Conservation (phyloP, 2,797 vertebrate species). For the Sitta carolinensis region DNA sequence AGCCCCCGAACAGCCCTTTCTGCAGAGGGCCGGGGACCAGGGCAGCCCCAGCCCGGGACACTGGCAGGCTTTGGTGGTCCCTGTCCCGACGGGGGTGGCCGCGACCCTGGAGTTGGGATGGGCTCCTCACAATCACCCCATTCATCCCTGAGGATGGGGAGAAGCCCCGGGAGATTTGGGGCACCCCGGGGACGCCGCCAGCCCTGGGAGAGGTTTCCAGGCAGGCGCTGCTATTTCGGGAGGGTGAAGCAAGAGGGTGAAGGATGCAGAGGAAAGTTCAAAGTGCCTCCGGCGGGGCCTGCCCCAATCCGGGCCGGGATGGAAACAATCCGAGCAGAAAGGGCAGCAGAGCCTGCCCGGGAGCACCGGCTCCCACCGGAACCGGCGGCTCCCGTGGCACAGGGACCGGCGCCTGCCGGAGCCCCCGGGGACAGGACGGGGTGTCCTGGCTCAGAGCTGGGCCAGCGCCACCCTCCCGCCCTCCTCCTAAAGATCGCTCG, state of each 20-base stretch:
- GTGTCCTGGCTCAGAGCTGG: neutral
- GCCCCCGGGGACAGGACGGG: neutral
- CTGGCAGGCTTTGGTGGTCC: accelerated
- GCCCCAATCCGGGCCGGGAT: neutral
- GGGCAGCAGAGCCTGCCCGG: neutral
- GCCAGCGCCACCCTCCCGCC: neutral
- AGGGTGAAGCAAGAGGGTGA: conserved; percentile 36
- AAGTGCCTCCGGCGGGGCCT: neutral
- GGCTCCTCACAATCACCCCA: neutral
- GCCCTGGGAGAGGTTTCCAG: neutral
- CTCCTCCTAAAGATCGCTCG: neutral
- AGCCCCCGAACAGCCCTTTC: neutral
- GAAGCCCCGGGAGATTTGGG: neutral
- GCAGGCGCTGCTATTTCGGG: conserved; percentile 33
- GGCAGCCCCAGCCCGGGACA: neutral
- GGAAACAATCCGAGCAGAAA: neutral
- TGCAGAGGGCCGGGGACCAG: accelerated
- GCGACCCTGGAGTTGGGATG: accelerated
- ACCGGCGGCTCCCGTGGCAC: neutral
- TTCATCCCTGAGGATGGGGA: neutral
- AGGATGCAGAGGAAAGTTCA: conserved; percentile 48
- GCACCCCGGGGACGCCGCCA: neutral
- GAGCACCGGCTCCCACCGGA: neutral
- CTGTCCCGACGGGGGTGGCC: accelerated
- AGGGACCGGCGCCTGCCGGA: neutral